Base-by-base conservation (phyloP, 2,888 invertebrate genomes). In the Minunthozetes semirufus region DNA sequence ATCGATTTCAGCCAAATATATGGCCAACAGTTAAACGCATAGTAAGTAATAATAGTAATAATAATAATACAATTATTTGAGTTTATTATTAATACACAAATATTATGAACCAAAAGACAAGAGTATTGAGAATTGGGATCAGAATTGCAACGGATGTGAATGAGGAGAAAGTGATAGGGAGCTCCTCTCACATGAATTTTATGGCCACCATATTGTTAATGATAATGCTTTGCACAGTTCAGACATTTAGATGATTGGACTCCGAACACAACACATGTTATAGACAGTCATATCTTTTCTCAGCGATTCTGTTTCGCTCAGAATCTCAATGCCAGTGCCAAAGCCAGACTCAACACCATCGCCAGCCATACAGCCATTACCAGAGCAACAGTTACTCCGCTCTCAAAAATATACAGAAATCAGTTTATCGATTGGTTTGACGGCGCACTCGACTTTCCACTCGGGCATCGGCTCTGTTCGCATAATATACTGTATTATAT, bases 1-100 rank as follows among this genome's bases (percentile, higher is more conserved):
- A 66, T 66, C 66, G 66, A 66, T 66, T 33, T 17, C n/a, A 53
- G 33, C 33, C 19, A 59, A 48, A 48, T 17, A 59, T 63, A 63
- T 63, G 38, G n/a, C 66, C 66, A 66, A 66, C 61, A 63, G 61
- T 63, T 66, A n/a, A 66, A 38, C 33, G 38, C 66, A 66, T 66
- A 17, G 27, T 33, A 33, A 33, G 56, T 33, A 33, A 33, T 33
- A 33, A 33, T 33, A 33, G n/a, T 33, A 33, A 33, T 33, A 33
- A 33, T 33, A 33, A 33, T 33, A 33, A 25, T 48, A 48, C n/a
- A 13, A 48, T 3, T 53, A 53, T 19, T 53, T 1, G 53, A n/a
- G 48, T n/a, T 48, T n/a, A 48, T 33, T 33, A 33, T 33, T 19
- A 53, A 53, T 53, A 19, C 19, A 53, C 53, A n/a, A 17, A 53